These are phyloP conservation scores for Aphaenogaster rudis DNA, from an alignment of 1,140 invertebrate genomes.

Conservation along the genomic window DNA sequence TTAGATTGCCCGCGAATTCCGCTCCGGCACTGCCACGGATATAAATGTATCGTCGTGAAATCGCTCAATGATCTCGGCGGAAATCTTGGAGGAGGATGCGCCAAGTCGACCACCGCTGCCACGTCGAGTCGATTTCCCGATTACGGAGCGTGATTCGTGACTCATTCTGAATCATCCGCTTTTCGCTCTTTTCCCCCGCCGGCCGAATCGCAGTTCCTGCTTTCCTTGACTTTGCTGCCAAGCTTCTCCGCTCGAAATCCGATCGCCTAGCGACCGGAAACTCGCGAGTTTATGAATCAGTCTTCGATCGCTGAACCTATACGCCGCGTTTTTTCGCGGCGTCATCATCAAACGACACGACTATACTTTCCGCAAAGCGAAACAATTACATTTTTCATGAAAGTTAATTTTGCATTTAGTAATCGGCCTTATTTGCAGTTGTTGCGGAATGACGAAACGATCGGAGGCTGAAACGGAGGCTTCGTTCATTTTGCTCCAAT, in stretches of 20 bases:
- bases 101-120: neutral
- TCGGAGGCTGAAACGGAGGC: neutral
- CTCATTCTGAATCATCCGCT: neutral
- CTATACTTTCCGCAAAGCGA: neutral
- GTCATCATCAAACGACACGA: neutral
- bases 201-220: too few species aligned
- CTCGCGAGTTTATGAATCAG: neutral
- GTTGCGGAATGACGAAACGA: neutral
- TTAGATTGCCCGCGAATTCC: conserved; percentile 10
- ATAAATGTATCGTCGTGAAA: conserved; percentile 12
- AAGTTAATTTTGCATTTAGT: neutral
- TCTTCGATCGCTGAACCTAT: neutral
- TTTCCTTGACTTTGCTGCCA: neutral
- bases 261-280: neutral
- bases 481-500: neutral
- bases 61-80: neutral
- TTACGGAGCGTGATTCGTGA: neutral
- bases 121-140: neutral
- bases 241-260: neutral
- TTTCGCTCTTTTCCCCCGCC: neutral
- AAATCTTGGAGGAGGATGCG: neutral
- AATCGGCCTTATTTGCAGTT: neutral
- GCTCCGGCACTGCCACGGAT: neutral
- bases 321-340: neutral
- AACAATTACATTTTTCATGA: neutral